Percentiles rank a stretch among this genome's conserved stretches.
These are phyloP conservation scores for Mythimna albipuncta DNA, from an alignment of 2,888 invertebrate genomes.

Conservation along the genomic window DNA sequence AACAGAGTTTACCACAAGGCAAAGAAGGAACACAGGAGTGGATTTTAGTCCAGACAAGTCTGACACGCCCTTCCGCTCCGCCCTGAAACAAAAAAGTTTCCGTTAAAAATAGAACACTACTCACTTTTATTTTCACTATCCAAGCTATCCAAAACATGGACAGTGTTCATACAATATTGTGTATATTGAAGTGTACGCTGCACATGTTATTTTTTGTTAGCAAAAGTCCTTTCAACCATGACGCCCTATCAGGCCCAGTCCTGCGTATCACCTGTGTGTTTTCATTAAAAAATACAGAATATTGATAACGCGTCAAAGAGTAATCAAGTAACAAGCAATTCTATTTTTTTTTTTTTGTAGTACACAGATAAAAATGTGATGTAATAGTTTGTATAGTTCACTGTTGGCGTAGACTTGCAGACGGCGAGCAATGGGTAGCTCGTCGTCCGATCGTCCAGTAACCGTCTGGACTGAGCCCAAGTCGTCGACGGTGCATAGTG, in stretches of 20 bases:
- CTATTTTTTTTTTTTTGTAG: neutral
- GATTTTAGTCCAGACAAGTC: too few species aligned
- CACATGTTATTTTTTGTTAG: constrained; percentile 8
- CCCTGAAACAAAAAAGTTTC: too few species aligned
- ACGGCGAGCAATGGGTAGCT: too few species aligned
- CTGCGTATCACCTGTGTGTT: neutral
- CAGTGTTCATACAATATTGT: neutral
- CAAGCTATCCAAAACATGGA: neutral
- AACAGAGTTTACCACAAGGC: too few species aligned
- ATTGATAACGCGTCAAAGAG: constrained; percentile 1
- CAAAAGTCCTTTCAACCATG: neutral
- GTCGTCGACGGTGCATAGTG: too few species aligned
- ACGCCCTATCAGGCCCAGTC: neutral
- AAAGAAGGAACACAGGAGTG: too few species aligned
- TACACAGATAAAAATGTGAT: too few species aligned
- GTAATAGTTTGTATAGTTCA: too few species aligned
- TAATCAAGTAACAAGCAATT: neutral
- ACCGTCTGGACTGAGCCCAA: too few species aligned
- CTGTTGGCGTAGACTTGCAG: too few species aligned
- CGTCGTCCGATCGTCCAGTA: too few species aligned
- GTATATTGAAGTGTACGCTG: neutral
- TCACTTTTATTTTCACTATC: neutral
- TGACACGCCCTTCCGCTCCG: too few species aligned
- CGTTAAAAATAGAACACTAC: neutral
- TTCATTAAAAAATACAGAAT: neutral